phyloP scores from a whole-genome alignment of 1,140 invertebrate species.

The Aleiodes sp. region DNA sequence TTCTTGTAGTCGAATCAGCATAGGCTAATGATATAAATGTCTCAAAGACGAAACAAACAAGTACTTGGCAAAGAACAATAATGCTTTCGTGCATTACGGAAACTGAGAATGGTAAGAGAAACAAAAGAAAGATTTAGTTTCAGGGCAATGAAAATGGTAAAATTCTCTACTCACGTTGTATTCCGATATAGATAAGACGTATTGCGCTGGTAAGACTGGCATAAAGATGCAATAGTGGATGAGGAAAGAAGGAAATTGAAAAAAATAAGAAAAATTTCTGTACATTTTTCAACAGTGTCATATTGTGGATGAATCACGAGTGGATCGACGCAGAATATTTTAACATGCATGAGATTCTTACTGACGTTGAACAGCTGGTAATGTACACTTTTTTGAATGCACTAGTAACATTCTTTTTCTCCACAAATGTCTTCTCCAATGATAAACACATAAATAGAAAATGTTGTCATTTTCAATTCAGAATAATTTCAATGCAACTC shows the following conservation, averaged over 20 bases:
- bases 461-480: not conserved
- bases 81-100: not conserved
- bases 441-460: not conserved
- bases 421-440: not conserved
- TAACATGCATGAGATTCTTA: not conserved
- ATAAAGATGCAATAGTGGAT: no score
- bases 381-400: not conserved
- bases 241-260: no score
- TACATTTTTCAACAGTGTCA: no score
- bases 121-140: not conserved
- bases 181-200: no score
- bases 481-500: not conserved
- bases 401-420: not conserved
- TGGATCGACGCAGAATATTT: no score
- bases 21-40: slow-evolving; percentile 8
- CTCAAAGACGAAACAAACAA: slow-evolving; percentile 12
- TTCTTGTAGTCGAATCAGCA: not conserved
- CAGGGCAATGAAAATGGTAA: not conserved
- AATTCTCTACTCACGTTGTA: no score
- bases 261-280: no score
- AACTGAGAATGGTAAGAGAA: not conserved
- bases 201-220: no score
- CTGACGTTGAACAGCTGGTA: not conserved
- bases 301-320: no score
- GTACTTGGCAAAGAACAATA: not conserved